Conservation (phyloP, 1,140 invertebrate genomes). For the Cylas formicarius region DNA sequence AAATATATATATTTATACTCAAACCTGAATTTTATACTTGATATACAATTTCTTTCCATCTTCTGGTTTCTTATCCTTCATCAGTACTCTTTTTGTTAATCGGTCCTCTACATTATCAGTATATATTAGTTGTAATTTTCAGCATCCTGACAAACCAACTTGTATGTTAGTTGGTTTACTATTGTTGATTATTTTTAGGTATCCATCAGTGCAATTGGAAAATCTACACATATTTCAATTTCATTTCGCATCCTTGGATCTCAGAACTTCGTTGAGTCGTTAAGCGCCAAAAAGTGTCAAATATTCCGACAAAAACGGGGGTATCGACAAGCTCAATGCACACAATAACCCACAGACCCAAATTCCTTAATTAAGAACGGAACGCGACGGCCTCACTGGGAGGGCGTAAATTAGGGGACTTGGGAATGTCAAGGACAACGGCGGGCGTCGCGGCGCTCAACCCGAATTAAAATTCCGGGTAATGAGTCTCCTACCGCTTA, state of each 20-base stretch:
- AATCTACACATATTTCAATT: neutral
- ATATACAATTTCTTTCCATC: no score
- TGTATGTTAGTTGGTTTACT: no score
- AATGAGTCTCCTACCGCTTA: constrained; percentile 11
- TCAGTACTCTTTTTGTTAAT: no score
- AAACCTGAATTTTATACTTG: no score
- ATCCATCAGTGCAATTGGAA: no score
- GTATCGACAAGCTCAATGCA: neutral
- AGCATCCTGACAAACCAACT: no score
- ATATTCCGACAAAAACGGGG: neutral
- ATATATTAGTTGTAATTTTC: no score
- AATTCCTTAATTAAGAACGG: constrained; percentile 14
- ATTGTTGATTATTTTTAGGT: no score
- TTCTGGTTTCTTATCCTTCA: no score
- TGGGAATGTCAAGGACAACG: constrained; percentile 14
- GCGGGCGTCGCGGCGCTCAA: constrained; percentile 4
- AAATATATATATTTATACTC: no score
- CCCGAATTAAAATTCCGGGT: constrained; percentile 15
- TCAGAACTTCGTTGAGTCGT: neutral
- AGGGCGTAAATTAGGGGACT: constrained; percentile 15
- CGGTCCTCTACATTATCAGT: no score
- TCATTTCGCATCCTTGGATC: neutral
- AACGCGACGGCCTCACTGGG: no score
- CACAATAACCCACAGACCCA: constrained; percentile 4
- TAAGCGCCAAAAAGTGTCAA: neutral